phyloP scores from a whole-genome alignment of 2,113 vertebrate species.

The Smithornis capensis region DNA sequence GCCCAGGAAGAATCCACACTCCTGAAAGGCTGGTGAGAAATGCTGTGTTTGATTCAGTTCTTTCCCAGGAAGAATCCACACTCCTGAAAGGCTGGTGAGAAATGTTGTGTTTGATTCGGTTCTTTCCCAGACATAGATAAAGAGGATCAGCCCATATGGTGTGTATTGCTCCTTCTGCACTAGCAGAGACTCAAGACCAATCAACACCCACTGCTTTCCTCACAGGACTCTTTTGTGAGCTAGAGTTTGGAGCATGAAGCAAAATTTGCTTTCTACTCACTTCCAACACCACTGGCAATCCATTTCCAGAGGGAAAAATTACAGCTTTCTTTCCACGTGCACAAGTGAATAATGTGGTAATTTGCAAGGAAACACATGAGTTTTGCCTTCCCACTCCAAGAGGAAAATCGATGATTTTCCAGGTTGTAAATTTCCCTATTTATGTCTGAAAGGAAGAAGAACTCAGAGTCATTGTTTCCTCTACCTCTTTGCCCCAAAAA shows the following conservation, averaged over 20 bases:
- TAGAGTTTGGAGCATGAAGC: neutral
- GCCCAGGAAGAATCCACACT: neutral
- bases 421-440: neutral
- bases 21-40: neutral
- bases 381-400: neutral
- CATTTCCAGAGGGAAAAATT: neutral
- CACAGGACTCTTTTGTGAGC: neutral
- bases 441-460: neutral
- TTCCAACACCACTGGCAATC: neutral
- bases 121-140: neutral
- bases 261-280: neutral
- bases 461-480: neutral
- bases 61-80: neutral
- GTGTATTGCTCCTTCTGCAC: neutral
- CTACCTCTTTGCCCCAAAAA: neutral
- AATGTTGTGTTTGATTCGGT: neutral
- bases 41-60: neutral
- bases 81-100: neutral
- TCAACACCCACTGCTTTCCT: neutral
- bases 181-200: neutral
- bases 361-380: neutral
- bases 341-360: neutral
- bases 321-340: neutral
- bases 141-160: fast-evolving
- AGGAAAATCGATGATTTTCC: neutral